Evolutionary conservation across 2,888 invertebrate genomes (phyloP), one percentile per base, ranked within the genome.

Genomic region (Toxonevra muliebris): DNA sequence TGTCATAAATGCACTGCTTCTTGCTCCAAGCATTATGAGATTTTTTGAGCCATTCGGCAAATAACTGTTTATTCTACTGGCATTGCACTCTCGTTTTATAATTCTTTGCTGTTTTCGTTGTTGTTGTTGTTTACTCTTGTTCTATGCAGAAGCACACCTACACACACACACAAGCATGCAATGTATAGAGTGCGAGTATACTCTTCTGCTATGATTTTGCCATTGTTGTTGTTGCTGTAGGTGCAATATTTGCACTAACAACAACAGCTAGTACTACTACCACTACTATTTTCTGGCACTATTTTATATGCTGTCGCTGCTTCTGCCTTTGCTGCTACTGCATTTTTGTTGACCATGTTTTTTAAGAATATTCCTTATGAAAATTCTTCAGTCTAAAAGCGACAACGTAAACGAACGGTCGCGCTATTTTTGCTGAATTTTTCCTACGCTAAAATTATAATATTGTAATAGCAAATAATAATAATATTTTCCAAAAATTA

Each of bases 341-440:
- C 57, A 54, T 15, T 15, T 20, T 15, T 20, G 19, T 54, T 20
- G 54, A 50, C 59, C 52, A 65, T 55, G 54, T 59, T 65, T 61
- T 69, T 30, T 68, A 57, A 66, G 69, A 65, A 65, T 52, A 62
- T 61, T 45, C 69, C 71, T 70, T 71, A 73, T 71, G 68, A 69
- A 71, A 74, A 76, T 74, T 66, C 77, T 81, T 85, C 81, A 85
- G 84, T 85, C 84, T 84, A 80, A 81, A 83, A 82, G 82, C 82
- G 84, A 85, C 85, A 83, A 84, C 83, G 83, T 84, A 77, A 78
- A 80, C 78, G 84, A 83, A 77, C 84, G 85, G 84, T 85, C 80
- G 81, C 81, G 80, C 78, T 76, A 77, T 74, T 80, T 75, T 78
- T 78, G 72, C 68, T 71, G 48, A 48, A 71, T 66, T 71, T 71